Base-by-base conservation (phyloP, 2,888 invertebrate genomes). In the Adineta ricciae region DNA sequence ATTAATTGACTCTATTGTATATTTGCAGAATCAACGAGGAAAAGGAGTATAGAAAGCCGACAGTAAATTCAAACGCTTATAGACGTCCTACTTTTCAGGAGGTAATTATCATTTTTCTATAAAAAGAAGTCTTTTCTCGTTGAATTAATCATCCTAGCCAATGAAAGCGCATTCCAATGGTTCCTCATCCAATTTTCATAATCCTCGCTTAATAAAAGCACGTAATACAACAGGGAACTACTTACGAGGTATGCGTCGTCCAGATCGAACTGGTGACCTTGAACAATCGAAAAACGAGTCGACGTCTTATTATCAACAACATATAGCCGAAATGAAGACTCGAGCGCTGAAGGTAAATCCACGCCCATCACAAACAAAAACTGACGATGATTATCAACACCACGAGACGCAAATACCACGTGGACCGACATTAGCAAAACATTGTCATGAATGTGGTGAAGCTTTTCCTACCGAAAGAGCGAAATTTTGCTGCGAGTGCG, bases 401-500 rank as follows among this genome's bases (percentile, higher is more conserved):
- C 21, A 19, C 11, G 32, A 64, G 16, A 32, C 7, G 19, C 2
- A 14, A 64, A 16, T 2, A 64, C 14, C 64, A 1, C 2, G 27
- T 3, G 83, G 38, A 52, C 16, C 52, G 27, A 54, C 72, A 52
- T 73, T 73, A 78, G 87, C 95, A 16, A 94, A 94, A 89, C 96
- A 95, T 92, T 96, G 96, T 89, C 95, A 96, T 91, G 95, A 96
- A 90, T 97, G 97, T 91, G 96, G 96, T 86, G 93, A 92, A 88
- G 94, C 93, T 90, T 96, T 95, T 91, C 94, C 95, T 38, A 91
- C 94, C 46, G 92, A 93, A 86, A 92, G 93, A 84, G 96, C 96
- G 88, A 96, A 96, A 90, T 97, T 96, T 91, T 97, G 97, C 91
- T 94, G 95, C 89, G 94, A 96, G 89, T 97, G 97, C 91, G 97